These are phyloP conservation scores for Danaus plexippus DNA, from an alignment of 1,140 invertebrate genomes.

Conservation along the genomic window DNA sequence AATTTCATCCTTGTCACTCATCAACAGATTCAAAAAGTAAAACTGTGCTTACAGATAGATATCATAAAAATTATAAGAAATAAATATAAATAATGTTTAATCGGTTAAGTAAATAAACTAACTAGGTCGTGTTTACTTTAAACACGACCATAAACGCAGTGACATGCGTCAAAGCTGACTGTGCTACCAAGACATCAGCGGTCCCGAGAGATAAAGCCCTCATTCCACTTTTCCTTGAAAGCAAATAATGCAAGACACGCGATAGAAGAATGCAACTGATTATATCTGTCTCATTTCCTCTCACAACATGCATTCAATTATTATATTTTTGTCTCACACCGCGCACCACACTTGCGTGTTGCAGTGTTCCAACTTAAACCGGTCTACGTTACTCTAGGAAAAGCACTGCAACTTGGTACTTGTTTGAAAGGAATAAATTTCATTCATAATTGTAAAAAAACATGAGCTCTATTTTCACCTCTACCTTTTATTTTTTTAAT, in stretches of 20 bases:
- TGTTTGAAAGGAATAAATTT: too few relatives aligned
- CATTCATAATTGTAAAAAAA: too few relatives aligned
- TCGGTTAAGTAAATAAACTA: too few relatives aligned
- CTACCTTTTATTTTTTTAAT: too few relatives aligned
- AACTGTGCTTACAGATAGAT: neutral
- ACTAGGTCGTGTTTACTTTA: too few relatives aligned
- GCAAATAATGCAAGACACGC: slow-evolving; percentile 12
- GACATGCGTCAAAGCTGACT: slow-evolving; percentile 61
- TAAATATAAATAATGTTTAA: too few relatives aligned
- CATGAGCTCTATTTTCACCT: too few relatives aligned
- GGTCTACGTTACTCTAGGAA: neutral
- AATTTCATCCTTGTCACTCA: too few relatives aligned
- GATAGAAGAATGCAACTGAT: slow-evolving; percentile 9
- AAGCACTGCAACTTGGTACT: too few relatives aligned
- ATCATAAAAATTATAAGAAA: too few relatives aligned
- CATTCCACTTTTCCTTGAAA: slow-evolving; percentile 4
- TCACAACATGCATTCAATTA: neutral
- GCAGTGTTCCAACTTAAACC: slow-evolving; percentile 18
- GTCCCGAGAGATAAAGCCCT: slow-evolving; percentile 29
- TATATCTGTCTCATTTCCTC: slow-evolving; percentile 17
- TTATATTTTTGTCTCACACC: slow-evolving; percentile 11
- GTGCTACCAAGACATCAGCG: slow-evolving; percentile 47
- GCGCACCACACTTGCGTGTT: slow-evolving; percentile 9
- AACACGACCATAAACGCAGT: slow-evolving; percentile 58
- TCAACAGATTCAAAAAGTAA: neutral